Evolutionary conservation across 2,113 vertebrate genomes (phyloP).

Genomic region (Gymnorhina tibicen): DNA sequence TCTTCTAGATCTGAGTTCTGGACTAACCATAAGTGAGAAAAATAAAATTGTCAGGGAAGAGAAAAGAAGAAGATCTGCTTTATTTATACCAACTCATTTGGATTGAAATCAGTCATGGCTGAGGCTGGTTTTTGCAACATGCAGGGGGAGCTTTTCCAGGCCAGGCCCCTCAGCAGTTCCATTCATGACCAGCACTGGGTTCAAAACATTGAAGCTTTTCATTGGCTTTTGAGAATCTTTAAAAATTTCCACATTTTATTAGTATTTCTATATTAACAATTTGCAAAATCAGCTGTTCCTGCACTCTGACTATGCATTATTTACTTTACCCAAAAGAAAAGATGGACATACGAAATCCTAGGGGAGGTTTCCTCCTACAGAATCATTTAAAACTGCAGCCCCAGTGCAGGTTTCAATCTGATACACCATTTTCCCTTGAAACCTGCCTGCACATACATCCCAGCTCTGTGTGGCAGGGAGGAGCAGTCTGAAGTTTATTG

Average conservation of each 20-base stretch:
- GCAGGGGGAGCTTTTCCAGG: constrained; percentile 37
- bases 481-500: background rate
- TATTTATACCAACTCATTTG: background rate
- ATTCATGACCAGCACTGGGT: background rate
- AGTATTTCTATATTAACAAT: background rate
- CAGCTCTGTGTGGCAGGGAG: background rate
- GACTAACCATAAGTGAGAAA: background rate
- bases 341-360: background rate
- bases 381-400: background rate
- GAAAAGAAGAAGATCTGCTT: background rate
- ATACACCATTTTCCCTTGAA: background rate
- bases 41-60: background rate
- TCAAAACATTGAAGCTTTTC: background rate
- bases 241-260: background rate
- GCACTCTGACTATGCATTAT: background rate
- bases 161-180: constrained; percentile 49
- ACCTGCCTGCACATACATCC: background rate
- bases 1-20: background rate
- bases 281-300: background rate
- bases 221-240: background rate
- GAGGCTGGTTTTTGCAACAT: constrained; percentile 48
- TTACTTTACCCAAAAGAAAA: background rate
- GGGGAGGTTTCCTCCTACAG: background rate
- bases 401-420: background rate
- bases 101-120: background rate